Conservation (phyloP, 2,797 vertebrate species). For the Lepidocolaptes lacrymiger region DNA sequence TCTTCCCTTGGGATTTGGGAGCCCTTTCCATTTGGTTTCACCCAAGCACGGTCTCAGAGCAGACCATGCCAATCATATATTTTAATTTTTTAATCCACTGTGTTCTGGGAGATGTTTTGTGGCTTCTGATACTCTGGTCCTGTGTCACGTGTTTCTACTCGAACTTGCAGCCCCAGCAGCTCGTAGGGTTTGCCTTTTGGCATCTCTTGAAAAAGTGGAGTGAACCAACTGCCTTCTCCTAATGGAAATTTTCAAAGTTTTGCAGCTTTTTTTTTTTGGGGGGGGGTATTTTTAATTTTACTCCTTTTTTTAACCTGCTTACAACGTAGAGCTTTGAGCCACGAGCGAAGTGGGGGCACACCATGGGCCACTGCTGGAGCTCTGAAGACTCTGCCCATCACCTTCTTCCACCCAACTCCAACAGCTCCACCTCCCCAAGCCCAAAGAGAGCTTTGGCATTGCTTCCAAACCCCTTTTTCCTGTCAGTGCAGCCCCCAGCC, state of each 20-base stretch:
- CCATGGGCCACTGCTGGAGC: neutral
- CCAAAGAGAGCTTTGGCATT: slow-evolving; percentile 20
- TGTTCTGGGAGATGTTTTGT: slow-evolving; percentile 54
- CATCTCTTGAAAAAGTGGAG: slow-evolving; percentile 59
- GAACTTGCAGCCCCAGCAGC: slow-evolving; percentile 61
- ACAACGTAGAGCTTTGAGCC: slow-evolving; percentile 14
- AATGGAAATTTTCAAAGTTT: slow-evolving; percentile 30
- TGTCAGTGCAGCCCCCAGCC: slow-evolving; percentile 12
- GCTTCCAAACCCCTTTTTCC: slow-evolving; percentile 16
- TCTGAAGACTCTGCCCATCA: neutral
- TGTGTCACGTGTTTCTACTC: slow-evolving; percentile 59
- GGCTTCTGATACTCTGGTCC: slow-evolving; percentile 60
- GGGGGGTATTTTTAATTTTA: no score
- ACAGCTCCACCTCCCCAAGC: neutral
- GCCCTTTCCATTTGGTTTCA: neutral
- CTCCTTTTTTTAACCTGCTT: neutral
- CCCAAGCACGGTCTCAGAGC: slow-evolving; percentile 33
- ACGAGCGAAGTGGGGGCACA: neutral
- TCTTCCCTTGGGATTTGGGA: neutral
- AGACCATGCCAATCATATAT: slow-evolving; percentile 78
- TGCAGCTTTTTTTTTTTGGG: slow-evolving; percentile 13
- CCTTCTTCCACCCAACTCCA: neutral
- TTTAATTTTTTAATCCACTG: slow-evolving; percentile 25
- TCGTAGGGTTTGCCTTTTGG: slow-evolving; percentile 60
- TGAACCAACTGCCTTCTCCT: slow-evolving; percentile 60